These are phyloP conservation scores for Frankliniella fusca DNA, from an alignment of 2,888 invertebrate species.

Conservation along the genomic window DNA sequence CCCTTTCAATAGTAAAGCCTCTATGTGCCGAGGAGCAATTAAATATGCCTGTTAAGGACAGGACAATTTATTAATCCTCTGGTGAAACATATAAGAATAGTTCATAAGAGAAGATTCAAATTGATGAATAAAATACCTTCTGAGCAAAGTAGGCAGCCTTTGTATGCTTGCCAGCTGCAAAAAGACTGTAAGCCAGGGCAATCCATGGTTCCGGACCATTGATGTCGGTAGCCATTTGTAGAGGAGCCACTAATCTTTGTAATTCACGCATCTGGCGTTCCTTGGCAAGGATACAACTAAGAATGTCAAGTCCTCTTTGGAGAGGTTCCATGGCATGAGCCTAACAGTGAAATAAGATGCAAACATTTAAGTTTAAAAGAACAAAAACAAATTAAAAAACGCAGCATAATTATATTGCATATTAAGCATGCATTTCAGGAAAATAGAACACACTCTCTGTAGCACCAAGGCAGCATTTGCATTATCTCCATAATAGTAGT, in stretches of 20 bases:
- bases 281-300: constrained; percentile 58
- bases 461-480: constrained; percentile 57
- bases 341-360: constrained; percentile 45
- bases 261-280: constrained; percentile 58
- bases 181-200: constrained; percentile 67
- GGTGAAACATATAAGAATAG: neutral
- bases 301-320: constrained; percentile 59
- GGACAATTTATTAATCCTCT: neutral
- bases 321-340: constrained; percentile 55
- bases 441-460: constrained; percentile 47
- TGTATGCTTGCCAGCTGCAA: constrained; percentile 59
- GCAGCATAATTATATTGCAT: constrained; percentile 7
- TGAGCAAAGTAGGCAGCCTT: constrained; percentile 69
- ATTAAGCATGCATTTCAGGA: constrained; percentile 28
- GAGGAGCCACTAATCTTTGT: constrained; percentile 57
- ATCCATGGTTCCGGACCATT: constrained; percentile 68
- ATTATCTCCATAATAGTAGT: constrained; percentile 67
- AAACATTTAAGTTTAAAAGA: constrained; percentile 31
- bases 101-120: neutral
- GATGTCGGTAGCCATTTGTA: constrained; percentile 14
- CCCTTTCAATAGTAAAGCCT: constrained; percentile 71
- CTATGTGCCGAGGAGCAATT: constrained; percentile 62
- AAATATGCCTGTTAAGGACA: constrained; percentile 52
- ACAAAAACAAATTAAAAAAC: neutral
- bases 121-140: constrained; percentile 49